Conservation (phyloP, 2,888 invertebrate genomes). For the Amphipyra tragopoginis region DNA sequence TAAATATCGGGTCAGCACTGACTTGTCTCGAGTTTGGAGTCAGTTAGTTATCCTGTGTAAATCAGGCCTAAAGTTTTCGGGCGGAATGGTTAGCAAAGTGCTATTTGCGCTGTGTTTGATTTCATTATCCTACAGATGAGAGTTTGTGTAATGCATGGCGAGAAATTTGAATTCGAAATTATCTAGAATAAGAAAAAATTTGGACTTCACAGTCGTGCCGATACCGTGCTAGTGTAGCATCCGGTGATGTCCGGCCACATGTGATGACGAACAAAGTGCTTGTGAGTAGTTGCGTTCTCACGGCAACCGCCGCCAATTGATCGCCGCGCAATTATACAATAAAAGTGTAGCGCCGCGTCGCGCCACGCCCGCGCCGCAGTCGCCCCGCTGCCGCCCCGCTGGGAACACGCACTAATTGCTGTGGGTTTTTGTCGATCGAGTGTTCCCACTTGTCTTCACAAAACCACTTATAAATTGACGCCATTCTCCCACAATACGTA, state of each 20-base stretch:
- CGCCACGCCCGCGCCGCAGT: conserved; percentile 11
- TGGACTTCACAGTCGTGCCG: too few relatives aligned
- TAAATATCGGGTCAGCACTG: too few relatives aligned
- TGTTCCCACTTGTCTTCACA: conserved; percentile 58
- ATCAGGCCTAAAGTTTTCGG: too few relatives aligned
- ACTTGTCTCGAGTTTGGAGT: too few relatives aligned
- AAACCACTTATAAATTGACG: conserved; percentile 60
- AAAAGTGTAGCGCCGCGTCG: conserved; percentile 22
- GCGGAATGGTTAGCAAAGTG: too few relatives aligned
- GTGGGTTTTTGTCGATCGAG: conserved; percentile 56
- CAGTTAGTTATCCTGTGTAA: too few relatives aligned
- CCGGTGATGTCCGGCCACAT: neutral
- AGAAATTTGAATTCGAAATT: too few relatives aligned
- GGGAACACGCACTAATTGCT: conserved; percentile 65
- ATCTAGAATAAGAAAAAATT: too few relatives aligned
- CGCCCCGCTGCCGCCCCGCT: conserved; percentile 36
- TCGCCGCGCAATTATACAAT: conserved; percentile 81
- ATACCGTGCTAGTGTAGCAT: too few relatives aligned
- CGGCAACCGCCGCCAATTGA: conserved; percentile 68
- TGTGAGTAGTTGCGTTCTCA: conserved; percentile 33
- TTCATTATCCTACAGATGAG: too few relatives aligned
- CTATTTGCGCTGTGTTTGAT: too few relatives aligned
- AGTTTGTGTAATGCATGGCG: too few relatives aligned
- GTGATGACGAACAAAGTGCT: conserved; percentile 1
- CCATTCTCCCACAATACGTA: conserved; percentile 54